These are phyloP conservation scores for Phaenicophaeus curvirostris DNA, from an alignment of 2,797 vertebrate genomes.

Conservation along the genomic window DNA sequence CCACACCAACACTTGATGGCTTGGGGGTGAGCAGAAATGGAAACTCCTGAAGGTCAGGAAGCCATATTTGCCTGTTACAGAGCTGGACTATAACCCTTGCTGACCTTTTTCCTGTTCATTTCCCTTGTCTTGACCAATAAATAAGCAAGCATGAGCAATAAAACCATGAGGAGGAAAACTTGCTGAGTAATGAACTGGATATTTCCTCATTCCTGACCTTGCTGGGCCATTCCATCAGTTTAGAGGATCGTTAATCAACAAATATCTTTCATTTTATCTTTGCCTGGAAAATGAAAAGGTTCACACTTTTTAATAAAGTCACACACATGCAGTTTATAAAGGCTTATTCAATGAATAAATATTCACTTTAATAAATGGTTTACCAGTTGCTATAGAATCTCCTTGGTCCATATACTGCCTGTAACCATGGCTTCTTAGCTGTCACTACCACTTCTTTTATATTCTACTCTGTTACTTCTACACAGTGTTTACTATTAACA, in stretches of 20 bases:
- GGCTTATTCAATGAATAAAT: neutral
- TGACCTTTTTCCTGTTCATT: constrained; percentile 5
- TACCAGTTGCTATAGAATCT: neutral
- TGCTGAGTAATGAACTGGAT: constrained; percentile 42
- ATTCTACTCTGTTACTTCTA: neutral
- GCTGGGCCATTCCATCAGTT: constrained; percentile 6
- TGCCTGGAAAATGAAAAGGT: constrained; percentile 13
- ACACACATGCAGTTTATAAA: neutral
- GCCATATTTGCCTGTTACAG: neutral
- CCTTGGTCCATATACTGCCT: neutral
- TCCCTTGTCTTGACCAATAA: constrained; percentile 21
- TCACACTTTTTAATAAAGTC: neutral
- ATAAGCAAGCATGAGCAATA: constrained; percentile 28
- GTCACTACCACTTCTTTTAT: neutral
- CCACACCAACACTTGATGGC: neutral
- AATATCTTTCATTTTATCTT: constrained; percentile 44
- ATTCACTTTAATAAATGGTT: neutral
- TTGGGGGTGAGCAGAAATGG: neutral
- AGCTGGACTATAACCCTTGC: neutral
- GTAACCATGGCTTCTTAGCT: neutral
- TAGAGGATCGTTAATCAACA: constrained; percentile 54
- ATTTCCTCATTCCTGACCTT: constrained; percentile 55
- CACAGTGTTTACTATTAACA: neutral
- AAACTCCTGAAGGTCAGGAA: neutral
- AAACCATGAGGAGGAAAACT: constrained; percentile 26